Evolutionary conservation across 2,113 vertebrate species (phyloP).

Genomic region (Osmerus eperlanus): DNA sequence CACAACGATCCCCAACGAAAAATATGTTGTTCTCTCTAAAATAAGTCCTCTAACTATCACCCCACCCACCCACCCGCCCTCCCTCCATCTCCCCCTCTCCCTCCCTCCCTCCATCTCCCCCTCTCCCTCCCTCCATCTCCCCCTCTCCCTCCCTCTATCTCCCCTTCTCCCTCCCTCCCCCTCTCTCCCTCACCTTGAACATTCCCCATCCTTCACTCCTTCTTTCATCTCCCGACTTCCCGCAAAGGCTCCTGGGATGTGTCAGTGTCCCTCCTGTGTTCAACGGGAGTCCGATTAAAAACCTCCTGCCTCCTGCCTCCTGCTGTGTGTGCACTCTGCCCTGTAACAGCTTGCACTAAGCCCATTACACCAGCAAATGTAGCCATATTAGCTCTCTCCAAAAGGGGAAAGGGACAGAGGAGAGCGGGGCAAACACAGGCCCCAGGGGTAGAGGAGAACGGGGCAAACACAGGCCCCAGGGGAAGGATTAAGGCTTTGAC

Average conservation of each 20-base stretch:
- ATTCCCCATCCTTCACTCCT: conserved; percentile 31
- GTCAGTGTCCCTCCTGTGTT: conserved; percentile 50
- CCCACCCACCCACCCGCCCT: not conserved
- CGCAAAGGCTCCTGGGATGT: conserved; percentile 32
- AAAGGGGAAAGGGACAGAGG: conserved; percentile 54
- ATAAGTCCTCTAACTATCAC: conserved; percentile 1
- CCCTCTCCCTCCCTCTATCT: conserved; percentile 7
- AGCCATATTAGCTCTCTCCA: conserved; percentile 70
- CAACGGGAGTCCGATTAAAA: conserved; percentile 64
- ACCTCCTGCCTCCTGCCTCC: conserved; percentile 32
- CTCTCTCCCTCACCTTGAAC: no score
- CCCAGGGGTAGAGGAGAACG: conserved; percentile 47
- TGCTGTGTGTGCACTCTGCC: conserved; percentile 54
- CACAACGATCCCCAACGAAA: conserved; percentile 25
- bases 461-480: conserved; percentile 62
- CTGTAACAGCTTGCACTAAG: conserved; percentile 78
- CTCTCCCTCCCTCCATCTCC: conserved; percentile 26
- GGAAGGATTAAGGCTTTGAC: conserved; percentile 68
- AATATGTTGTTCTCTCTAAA: conserved; percentile 51
- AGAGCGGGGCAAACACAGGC: conserved; percentile 64
- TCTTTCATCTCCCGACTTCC: conserved; percentile 62
- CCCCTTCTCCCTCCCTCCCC: no score
- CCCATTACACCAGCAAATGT: conserved; percentile 78
- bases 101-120: not conserved
- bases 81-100: not conserved